Evolutionary conservation across 23 tunicate species (phyloP).

Genomic region (Halocynthia roretzi): DNA sequence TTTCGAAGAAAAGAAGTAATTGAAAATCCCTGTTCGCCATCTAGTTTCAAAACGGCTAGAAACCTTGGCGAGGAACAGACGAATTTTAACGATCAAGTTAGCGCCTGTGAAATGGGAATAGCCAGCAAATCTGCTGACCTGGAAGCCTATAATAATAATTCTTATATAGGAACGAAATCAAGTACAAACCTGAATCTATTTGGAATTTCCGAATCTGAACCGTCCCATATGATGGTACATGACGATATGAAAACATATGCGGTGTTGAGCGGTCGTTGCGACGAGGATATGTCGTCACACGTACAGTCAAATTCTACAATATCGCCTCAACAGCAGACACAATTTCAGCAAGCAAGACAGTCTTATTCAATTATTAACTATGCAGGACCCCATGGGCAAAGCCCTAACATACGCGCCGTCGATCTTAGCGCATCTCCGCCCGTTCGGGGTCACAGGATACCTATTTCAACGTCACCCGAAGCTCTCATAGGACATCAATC

Average conservation of each 20-base stretch:
- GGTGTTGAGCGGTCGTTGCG: constrained; percentile 16
- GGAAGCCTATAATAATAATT: constrained; percentile 8
- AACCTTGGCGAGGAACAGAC: neutral
- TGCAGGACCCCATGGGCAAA: constrained; percentile 20
- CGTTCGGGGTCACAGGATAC: constrained; percentile 17
- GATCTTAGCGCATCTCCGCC: constrained; percentile 28
- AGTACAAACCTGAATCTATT: constrained; percentile 2
- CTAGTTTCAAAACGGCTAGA: no score
- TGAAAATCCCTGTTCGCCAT: no score
- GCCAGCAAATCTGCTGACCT: neutral
- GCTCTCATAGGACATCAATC: constrained; percentile 10
- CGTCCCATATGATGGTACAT: constrained; percentile 34
- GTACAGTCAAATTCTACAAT: neutral
- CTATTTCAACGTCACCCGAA: constrained; percentile 5
- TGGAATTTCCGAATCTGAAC: constrained; percentile 5
- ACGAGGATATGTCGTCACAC: constrained; percentile 26
- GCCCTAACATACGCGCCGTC: constrained; percentile 13
- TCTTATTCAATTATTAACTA: constrained; percentile 25
- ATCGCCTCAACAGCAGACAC: constrained; percentile 15
- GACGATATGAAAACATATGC: constrained; percentile 29
- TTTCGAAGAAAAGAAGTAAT: no score
- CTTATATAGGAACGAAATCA: neutral
- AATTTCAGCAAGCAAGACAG: constrained; percentile 9
- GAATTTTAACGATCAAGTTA: neutral
- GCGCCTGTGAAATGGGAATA: constrained; percentile 16